Evolutionary conservation across 2,113 vertebrate species (phyloP).

Genomic region (Rhinoptilus africanus): DNA sequence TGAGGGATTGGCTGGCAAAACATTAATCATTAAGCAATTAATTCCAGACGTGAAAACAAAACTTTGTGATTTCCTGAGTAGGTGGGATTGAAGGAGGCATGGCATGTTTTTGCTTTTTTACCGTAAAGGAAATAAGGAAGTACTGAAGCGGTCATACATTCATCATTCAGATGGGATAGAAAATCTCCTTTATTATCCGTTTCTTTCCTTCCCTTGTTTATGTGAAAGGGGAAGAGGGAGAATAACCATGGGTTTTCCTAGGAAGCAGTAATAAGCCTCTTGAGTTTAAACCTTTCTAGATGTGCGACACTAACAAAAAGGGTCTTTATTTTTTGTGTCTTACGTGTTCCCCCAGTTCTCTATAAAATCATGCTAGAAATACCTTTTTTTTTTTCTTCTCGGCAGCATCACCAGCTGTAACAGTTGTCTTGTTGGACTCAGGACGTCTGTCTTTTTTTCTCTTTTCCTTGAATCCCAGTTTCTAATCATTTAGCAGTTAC

Average conservation of each 20-base stretch:
- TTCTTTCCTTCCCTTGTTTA: neutral
- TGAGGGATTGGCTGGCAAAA: constrained; percentile 41
- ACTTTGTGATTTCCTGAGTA: constrained; percentile 28
- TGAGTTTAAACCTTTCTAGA: neutral
- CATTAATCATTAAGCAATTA: constrained; percentile 61
- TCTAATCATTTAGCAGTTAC: neutral
- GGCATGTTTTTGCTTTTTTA: neutral
- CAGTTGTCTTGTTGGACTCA: neutral
- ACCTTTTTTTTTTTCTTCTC: neutral
- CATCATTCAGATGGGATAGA: neutral
- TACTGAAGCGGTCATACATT: neutral
- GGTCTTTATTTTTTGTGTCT: neutral
- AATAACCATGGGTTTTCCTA: neutral
- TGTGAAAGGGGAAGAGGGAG: neutral
- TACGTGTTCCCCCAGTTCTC: neutral
- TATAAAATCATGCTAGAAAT: neutral
- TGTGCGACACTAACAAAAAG: neutral
- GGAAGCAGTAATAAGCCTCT: neutral
- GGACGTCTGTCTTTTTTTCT: neutral
- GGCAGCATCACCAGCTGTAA: neutral
- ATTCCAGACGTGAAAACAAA: constrained; percentile 32
- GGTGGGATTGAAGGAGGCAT: neutral
- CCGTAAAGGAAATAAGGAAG: neutral
- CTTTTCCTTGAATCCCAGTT: neutral
- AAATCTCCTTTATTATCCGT: neutral